phyloP scores from a whole-genome alignment of 2,888 invertebrate genomes.

The Axea sp. region DNA sequence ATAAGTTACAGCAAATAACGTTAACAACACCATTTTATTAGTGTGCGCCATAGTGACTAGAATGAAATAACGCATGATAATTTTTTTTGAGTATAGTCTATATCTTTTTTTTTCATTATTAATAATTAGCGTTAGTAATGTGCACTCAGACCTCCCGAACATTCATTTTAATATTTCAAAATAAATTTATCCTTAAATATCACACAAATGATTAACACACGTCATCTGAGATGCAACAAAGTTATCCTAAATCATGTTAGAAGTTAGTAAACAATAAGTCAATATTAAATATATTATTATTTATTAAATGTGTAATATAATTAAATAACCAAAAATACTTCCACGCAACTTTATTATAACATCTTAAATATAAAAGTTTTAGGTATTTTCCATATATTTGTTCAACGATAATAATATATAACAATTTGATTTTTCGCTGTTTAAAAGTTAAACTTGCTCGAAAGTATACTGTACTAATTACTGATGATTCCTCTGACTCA shows the following conservation, averaged over 20 bases:
- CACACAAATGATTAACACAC: constrained; percentile 8
- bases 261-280: too few relatives aligned
- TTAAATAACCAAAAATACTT: too few relatives aligned
- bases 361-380: too few relatives aligned
- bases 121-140: constrained; percentile 55
- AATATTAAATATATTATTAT: too few relatives aligned
- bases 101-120: constrained; percentile 25
- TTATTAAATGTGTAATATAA: too few relatives aligned
- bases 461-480: not conserved
- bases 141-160: constrained; percentile 55
- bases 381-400: too few relatives aligned
- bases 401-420: too few relatives aligned
- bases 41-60: constrained; percentile 60
- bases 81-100: constrained; percentile 43
- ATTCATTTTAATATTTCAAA: constrained; percentile 15
- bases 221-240: too few relatives aligned
- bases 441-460: not conserved
- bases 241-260: not conserved
- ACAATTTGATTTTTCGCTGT: not conserved
- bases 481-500: too few relatives aligned
- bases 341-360: too few relatives aligned
- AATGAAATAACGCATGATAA: constrained; percentile 55
- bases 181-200: constrained; percentile 11
- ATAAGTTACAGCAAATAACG: constrained; percentile 53
- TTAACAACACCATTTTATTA: constrained; percentile 48